Base-by-base conservation (phyloP, 2,888 invertebrate species). In the Oasisia sp. region DNA sequence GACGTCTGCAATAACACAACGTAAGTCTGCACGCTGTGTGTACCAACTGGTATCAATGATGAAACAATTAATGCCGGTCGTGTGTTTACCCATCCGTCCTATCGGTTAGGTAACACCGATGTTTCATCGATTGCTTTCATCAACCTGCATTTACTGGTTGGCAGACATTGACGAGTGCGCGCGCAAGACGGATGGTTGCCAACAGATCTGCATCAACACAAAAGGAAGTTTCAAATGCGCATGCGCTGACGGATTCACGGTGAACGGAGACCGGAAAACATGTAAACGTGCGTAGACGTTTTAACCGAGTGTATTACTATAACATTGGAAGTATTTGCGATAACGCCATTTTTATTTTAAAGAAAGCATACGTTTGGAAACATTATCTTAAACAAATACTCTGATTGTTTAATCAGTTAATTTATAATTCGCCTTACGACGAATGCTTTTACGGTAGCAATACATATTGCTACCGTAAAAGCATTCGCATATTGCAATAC, bases 121-220 rank as follows among this genome's bases (percentile, higher is more conserved):
- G 74, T 74, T 74, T 74, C 27, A 19, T 27, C 74, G 74, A 5
- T 74, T 74, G 74, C 74, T 7, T 74, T 92, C 7, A 90, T n/a
- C 32, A 19, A 90, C 19, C 5, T 32, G 32, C 32, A 90, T n/a
- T 44, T 38, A 32, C 44, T 8, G 27, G 74, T 38, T 44, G 38
- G 19, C 89, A 92, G 92, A 92, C 19, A 50, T 92, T 7, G 89
- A 92, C 45, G 92, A 92, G 45, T 92, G 92, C 89, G 14, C 45
- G 12, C 32, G 89, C 45, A 50, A 90, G 8, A 44, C 32, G 3
- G 89, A 92, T 45, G 45, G 89, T 32, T 92, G 92, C 38, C 50
- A 92, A 44, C 92, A 92, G 89, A 92, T n/a, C 14, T 92, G 92
- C 50, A 38, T 92, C 44, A 74, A 74, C 27, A 74, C 74, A 27